Conservation (phyloP, 2,797 vertebrate species). For the Alectoris magna region DNA sequence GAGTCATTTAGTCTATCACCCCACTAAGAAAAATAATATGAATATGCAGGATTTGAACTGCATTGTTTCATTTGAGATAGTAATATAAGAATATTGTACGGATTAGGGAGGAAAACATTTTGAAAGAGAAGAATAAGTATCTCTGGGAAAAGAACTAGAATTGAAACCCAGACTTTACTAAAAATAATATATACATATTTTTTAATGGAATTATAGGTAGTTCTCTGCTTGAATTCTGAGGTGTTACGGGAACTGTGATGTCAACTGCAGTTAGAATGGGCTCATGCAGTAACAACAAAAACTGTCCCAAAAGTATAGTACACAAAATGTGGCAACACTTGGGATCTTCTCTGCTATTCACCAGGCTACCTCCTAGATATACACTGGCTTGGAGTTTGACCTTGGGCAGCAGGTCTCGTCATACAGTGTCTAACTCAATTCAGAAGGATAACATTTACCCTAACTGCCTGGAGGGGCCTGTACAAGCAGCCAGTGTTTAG, state of each 20-base stretch:
- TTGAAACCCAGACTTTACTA: neutral
- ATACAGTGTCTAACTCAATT: neutral
- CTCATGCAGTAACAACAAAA: neutral
- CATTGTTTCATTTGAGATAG: neutral
- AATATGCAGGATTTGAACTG: neutral
- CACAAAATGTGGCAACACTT: accelerated
- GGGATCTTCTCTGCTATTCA: neutral
- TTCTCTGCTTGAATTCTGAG: neutral
- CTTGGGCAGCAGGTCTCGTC: neutral
- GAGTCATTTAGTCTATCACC: neutral
- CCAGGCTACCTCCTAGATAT: neutral
- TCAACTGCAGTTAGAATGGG: accelerated
- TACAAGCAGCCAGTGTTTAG: neutral
- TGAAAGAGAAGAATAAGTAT: neutral
- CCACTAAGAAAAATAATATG: neutral
- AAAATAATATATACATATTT: accelerated
- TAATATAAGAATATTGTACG: neutral
- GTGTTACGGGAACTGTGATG: neutral
- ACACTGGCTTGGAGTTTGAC: neutral
- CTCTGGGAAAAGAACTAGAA: neutral
- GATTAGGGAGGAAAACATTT: neutral
- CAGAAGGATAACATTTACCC: neutral
- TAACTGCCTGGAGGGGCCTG: neutral
- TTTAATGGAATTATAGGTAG: neutral
- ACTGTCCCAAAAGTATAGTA: neutral